Percentiles rank a stretch among this genome's conserved stretches.
Evolutionary conservation across 2,888 invertebrate species (phyloP).

Genomic region (Stenichneumon culpator): DNA sequence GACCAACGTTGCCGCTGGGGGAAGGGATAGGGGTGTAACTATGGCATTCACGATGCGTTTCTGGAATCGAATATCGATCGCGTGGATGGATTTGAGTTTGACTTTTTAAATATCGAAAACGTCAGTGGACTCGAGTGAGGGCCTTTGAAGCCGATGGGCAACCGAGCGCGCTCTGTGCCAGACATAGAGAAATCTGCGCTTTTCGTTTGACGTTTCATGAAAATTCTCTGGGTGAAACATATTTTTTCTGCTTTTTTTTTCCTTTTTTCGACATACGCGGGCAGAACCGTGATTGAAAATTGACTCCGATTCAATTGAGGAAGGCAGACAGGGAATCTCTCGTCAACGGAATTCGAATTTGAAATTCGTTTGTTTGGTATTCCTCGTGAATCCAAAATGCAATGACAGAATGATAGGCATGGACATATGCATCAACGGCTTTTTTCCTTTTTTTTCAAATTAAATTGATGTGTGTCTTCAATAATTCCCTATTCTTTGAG

Average conservation of each 20-base stretch:
- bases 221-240: conserved; percentile 70
- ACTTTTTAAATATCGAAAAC: conserved; percentile 49
- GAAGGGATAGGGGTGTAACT: background rate
- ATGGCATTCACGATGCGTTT: background rate
- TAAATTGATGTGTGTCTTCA: too few species aligned
- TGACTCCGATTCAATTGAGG: conserved; percentile 53
- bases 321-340: background rate
- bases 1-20: background rate
- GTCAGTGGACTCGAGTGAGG: conserved; percentile 27
- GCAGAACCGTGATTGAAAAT: conserved; percentile 75
- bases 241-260: conserved; percentile 42
- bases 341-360: conserved; percentile 22
- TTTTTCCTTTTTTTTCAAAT: too few species aligned
- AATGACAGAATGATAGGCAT: background rate
- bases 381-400: conserved; percentile 6
- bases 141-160: conserved; percentile 75
- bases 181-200: conserved; percentile 70
- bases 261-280: conserved; percentile 20
- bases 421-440: background rate
- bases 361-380: conserved; percentile 21
- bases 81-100: conserved; percentile 29
- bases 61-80: conserved; percentile 23
- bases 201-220: conserved; percentile 77
- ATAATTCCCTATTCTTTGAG: too few species aligned
- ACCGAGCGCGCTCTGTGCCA: conserved; percentile 70